Base-by-base conservation (phyloP, 2,888 invertebrate species). In the Sphaerophoria taeniata region DNA sequence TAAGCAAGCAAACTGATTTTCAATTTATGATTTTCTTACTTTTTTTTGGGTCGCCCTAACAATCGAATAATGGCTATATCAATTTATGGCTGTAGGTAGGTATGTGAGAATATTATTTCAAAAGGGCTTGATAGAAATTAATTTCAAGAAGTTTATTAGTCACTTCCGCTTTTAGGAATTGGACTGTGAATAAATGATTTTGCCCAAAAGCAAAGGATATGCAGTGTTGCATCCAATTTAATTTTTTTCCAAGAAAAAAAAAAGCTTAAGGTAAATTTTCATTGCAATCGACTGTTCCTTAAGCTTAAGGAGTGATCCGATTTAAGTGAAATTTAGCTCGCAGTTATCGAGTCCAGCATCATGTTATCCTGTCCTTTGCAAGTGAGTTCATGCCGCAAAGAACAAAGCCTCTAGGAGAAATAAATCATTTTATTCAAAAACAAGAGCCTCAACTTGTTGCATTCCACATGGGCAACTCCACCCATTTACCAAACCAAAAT, bases 71-170 rank as follows among this genome's bases (percentile, higher is more conserved):
- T 51, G 34, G 16, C 0, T 49, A 6, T 7, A 43, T 4, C 34
- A n/a, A 24, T 53, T 7, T 67, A 43, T 43, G 3, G 6, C 3
- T 7, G 39, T 39, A 39, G 36, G 36, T 36, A 6, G 6, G 39
- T 39, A 4, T 36, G 24, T 61, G 43, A 24, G 47, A 4, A 1
- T 3, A 12, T 53, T 45, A 56, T 6, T 53, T 36, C 6, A 24
- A 39, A 67, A 67, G 61, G 47, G 58, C 53, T 67, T 77, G 72
- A 69, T 72, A 67, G 69, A 67, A 51, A 78, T 74, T 78, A 45
- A 70, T 73, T 78, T 70, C 56, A 47, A 73, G 78, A 73, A 77
- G 72, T 67, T 82, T 78, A 82, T 82, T 69, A 73, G 78, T n/a
- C 69, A 63, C 63, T 73, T 78, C 61, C 73, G 72, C 53, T 81